Evolutionary conservation across 2,797 vertebrate genomes (phyloP).

Genomic region (Perodicticus potto): DNA sequence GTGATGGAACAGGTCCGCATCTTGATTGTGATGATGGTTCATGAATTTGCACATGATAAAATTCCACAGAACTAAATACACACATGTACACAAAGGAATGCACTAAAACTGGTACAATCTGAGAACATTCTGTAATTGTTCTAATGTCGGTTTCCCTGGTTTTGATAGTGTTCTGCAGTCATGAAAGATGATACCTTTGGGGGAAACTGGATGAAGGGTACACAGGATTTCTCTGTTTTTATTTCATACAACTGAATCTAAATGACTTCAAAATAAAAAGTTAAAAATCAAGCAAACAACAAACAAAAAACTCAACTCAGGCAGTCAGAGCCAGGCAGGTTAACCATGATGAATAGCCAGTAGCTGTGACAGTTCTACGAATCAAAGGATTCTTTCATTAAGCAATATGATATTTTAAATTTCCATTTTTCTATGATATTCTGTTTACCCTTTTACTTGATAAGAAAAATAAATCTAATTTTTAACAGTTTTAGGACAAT

Average conservation of each 20-base stretch:
- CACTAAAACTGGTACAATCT: neutral
- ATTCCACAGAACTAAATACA: neutral
- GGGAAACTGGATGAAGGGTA: neutral
- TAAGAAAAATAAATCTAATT: neutral
- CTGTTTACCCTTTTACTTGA: neutral
- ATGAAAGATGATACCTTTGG: neutral
- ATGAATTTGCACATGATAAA: neutral
- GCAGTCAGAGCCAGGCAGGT: neutral
- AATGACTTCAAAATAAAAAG: neutral
- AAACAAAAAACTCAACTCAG: neutral
- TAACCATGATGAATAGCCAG: neutral
- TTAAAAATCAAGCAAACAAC: neutral
- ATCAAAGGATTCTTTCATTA: neutral
- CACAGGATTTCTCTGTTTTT: conserved; percentile 1
- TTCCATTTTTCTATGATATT: neutral
- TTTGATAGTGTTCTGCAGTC: neutral
- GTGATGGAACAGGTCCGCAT: neutral
- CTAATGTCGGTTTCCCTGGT: neutral
- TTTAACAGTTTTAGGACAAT: neutral
- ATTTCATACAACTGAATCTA: neutral
- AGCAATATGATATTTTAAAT: neutral
- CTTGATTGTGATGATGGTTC: neutral
- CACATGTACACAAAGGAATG: neutral
- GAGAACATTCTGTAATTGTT: neutral
- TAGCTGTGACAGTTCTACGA: neutral